A percentile compares a stretch with the other conserved stretches of the same genome.
phyloP scores from a whole-genome alignment of 2,888 invertebrate genomes.

The Lamellibrachia columna region DNA sequence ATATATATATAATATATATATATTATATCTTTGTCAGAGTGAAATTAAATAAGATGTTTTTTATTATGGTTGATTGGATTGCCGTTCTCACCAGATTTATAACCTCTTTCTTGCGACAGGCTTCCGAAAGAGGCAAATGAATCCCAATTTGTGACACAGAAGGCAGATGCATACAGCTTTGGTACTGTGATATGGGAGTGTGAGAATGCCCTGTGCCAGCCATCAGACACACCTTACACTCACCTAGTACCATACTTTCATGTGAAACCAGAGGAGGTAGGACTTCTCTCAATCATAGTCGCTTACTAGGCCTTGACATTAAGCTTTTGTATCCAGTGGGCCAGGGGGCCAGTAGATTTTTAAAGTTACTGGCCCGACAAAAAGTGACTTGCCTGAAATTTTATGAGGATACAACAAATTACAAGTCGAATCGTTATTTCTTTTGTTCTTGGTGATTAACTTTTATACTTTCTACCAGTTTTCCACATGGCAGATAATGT shows the following conservation, averaged over 20 bases:
- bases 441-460: no score
- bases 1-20: no score
- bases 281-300: neutral
- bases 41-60: no score
- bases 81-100: neutral
- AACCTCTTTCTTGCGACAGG: neutral
- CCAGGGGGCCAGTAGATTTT: no score
- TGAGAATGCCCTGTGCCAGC: neutral
- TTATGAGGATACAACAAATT: no score
- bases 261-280: neutral
- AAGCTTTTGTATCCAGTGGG: neutral
- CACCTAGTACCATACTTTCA: neutral
- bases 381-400: no score
- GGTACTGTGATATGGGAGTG: neutral
- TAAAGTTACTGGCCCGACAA: no score
- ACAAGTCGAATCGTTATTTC: no score
- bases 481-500: no score
- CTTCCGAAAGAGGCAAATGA: conserved; percentile 12
- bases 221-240: neutral
- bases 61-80: no score
- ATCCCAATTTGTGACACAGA: neutral
- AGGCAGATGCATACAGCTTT: neutral
- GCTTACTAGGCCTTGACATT: neutral
- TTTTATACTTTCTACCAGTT: no score
- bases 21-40: no score